Base-by-base conservation (phyloP, 2,888 invertebrate genomes). In the Campaea margaritaria region DNA sequence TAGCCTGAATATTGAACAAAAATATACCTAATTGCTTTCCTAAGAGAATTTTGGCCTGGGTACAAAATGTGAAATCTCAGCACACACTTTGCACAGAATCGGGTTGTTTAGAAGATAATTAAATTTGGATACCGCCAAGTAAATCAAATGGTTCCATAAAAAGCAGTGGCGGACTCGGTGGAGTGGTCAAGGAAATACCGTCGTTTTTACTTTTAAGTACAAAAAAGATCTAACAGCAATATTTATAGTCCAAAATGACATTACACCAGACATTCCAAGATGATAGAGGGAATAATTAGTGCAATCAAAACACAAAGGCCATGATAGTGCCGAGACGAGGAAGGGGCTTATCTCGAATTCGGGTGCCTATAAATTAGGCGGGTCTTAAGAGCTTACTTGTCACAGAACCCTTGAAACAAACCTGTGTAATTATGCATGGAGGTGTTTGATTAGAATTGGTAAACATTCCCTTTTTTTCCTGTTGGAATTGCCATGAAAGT, bases 361-460 rank as follows among this genome's bases (percentile, higher is more conserved):
- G 64, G 65, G 64, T 58, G 42, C 59, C 64, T 64, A 65, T 68
- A 65, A 65, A 68, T 68, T 68, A 65, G 59, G 60, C 44, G 50
- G 58, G 65, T 39, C 56, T 65, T 64, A 62, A 54, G 58, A 62
- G 59, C 65, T 60, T 64, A 47, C 57, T 63, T 59, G 56, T 56
- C 50, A 64, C 44, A 46, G 51, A 55, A 57, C 58, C 62, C 62
- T 60, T 58, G 55, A 47, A 34, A 48, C 58, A 50, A 45, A 27
- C 27, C 47, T 48, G 14, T 51, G 51, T 60, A 55, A 56, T 47
- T 56, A 70, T 64, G 57, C 55, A 56, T 48, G 28, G 42, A 44
- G 8, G 21, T 39, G 38, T 53, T 8, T 39, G 14, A 39, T 21
- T 21, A 21, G 3, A 21, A 21, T 21, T 21, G 4, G n/a, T 14